A percentile compares a stretch with the other conserved stretches of the same genome.
phyloP scores from a whole-genome alignment of 2,888 invertebrate species.

The Idaea aversata region DNA sequence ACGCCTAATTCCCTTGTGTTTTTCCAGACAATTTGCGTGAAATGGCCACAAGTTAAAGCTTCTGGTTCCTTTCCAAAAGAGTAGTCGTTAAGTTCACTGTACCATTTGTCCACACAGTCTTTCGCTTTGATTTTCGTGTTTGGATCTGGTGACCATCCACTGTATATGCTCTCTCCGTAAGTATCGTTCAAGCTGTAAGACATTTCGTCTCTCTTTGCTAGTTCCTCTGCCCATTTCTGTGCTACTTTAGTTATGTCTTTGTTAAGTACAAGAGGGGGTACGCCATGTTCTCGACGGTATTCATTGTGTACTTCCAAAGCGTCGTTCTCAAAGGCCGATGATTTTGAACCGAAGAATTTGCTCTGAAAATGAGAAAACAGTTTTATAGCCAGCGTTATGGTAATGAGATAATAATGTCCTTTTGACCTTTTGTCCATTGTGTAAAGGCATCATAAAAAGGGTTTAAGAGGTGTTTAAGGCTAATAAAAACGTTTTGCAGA shows the following conservation, averaged over 20 bases:
- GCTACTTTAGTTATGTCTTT: conserved; percentile 83
- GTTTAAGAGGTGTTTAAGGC: conserved; percentile 2
- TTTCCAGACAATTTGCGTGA: conserved; percentile 93
- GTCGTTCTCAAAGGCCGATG: conserved; percentile 66
- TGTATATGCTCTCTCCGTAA: conserved; percentile 86
- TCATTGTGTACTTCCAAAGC: conserved; percentile 68
- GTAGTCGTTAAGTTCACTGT: conserved; percentile 86
- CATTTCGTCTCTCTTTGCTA: conserved; percentile 83
- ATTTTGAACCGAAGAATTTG: conserved; percentile 63
- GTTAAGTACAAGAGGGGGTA: conserved; percentile 74
- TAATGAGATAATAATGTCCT: background rate
- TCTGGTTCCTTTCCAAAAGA: conserved; percentile 85
- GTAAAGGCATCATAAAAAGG: background rate
- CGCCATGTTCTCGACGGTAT: conserved; percentile 68
- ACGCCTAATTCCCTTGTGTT: conserved; percentile 87
- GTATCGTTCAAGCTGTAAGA: conserved; percentile 83
- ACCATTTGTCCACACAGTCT: conserved; percentile 88
- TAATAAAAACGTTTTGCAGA: conserved; percentile 4
- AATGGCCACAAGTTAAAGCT: conserved; percentile 82
- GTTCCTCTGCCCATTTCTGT: conserved; percentile 86
- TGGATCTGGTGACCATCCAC: conserved; percentile 84
- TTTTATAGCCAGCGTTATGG: conserved; percentile 1
- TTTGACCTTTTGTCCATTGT: background rate
- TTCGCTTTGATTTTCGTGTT: conserved; percentile 83
- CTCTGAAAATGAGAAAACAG: conserved; percentile 51